These are phyloP conservation scores for Bothrops alternatus DNA, from an alignment of 2,797 vertebrate species.

Conservation along the genomic window DNA sequence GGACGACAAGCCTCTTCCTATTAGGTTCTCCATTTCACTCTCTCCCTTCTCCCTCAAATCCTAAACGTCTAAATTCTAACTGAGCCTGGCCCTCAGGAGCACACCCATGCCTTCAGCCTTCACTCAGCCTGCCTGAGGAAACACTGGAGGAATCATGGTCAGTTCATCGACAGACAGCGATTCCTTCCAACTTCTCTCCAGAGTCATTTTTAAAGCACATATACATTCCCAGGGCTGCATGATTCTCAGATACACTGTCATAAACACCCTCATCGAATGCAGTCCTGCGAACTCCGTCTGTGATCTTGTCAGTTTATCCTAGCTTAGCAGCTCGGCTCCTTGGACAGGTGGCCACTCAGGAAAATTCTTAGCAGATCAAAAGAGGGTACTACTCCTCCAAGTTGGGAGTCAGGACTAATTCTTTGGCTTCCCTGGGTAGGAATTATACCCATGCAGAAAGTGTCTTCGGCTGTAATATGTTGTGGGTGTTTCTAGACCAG, in stretches of 20 bases:
- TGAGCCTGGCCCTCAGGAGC: constrained; percentile 1
- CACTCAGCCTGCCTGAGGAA: neutral
- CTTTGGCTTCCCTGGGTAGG: neutral
- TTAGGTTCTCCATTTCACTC: neutral
- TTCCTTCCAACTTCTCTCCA: constrained; percentile 28
- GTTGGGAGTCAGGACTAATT: neutral
- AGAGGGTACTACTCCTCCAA: neutral
- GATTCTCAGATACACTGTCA: constrained; percentile 6
- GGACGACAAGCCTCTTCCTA: neutral
- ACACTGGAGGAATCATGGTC: constrained; percentile 16
- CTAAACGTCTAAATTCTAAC: neutral
- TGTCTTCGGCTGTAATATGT: neutral
- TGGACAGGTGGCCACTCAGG: neutral
- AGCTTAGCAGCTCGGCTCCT: neutral
- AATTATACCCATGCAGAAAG: neutral
- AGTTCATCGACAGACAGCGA: constrained; percentile 30
- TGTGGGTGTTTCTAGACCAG: too few species aligned
- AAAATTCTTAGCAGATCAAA: neutral
- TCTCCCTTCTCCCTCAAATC: too few species aligned
- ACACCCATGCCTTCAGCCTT: neutral
- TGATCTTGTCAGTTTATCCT: constrained; percentile 29
- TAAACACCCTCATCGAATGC: constrained; percentile 13
- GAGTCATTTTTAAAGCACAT: constrained; percentile 27
- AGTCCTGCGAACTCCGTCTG: constrained; percentile 20
- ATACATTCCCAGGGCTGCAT: neutral